phyloP scores from a whole-genome alignment of 2,113 vertebrate species.

The Rhipidura dahli region DNA sequence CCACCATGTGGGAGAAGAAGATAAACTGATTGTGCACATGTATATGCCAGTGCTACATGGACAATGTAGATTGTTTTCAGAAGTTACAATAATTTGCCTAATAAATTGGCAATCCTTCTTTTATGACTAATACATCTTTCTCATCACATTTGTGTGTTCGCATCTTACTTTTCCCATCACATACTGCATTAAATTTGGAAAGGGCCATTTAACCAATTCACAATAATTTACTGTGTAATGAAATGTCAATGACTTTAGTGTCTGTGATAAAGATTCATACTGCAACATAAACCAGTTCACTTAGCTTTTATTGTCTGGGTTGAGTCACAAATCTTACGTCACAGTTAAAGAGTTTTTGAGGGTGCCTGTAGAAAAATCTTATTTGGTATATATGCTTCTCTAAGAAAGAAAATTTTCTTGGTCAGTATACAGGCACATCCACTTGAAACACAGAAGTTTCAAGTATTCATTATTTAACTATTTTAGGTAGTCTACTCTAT shows the following conservation, averaged over 20 bases:
- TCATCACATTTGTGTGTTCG: background rate
- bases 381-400: background rate
- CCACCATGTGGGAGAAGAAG: background rate
- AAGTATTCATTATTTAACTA: background rate
- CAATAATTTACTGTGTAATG: background rate
- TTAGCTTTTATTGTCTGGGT: background rate
- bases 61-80: background rate
- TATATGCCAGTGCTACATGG: background rate
- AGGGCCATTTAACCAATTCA: background rate
- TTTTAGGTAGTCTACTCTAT: background rate
- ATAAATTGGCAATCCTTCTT: background rate
- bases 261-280: slow-evolving; percentile 6
- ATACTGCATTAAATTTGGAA: background rate
- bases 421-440: background rate
- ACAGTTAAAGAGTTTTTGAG: background rate
- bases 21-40: background rate
- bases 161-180: background rate
- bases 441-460: background rate
- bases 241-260: slow-evolving; percentile 19
- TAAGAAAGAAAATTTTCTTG: background rate
- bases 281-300: background rate
- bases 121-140: background rate
- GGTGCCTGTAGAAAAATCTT: background rate
- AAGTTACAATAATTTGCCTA: background rate
- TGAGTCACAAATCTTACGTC: background rate